Percentiles rank a stretch among this genome's conserved stretches.
These are phyloP conservation scores for Cephus spinipes DNA, from an alignment of 2,888 invertebrate species.

Conservation along the genomic window DNA sequence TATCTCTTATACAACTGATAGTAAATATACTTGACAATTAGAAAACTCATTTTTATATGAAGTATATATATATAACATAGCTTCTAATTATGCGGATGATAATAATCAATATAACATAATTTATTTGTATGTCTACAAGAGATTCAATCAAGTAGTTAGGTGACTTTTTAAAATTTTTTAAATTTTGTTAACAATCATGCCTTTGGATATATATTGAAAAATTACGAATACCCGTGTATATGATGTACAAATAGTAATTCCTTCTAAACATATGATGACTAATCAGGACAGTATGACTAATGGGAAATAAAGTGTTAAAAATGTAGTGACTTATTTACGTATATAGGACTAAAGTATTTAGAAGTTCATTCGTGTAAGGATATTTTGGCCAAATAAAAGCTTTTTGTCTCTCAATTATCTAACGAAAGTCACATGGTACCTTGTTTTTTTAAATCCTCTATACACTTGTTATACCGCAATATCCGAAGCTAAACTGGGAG, in stretches of 20 bases:
- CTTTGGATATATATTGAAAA: too few species aligned
- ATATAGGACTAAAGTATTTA: neutral
- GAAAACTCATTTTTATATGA: neutral
- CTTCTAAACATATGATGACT: neutral
- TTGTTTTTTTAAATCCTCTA: neutral
- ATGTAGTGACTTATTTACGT: neutral
- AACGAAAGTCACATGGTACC: neutral
- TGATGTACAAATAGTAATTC: neutral
- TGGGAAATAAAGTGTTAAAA: neutral
- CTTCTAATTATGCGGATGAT: neutral
- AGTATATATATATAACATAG: neutral
- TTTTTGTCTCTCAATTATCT: neutral
- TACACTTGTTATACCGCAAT: conserved; percentile 21
- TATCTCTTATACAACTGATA: neutral
- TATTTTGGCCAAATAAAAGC: neutral
- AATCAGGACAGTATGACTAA: neutral
- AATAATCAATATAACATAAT: neutral
- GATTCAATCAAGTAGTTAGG: neutral
- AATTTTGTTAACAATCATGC: too few species aligned
- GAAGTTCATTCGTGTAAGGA: neutral
- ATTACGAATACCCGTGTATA: neutral
- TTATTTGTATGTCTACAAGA: neutral
- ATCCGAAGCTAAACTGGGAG: conserved; percentile 21
- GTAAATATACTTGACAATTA: neutral
- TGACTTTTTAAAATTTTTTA: neutral